phyloP scores from a whole-genome alignment of 2,797 vertebrate species.

The Huso huso region DNA sequence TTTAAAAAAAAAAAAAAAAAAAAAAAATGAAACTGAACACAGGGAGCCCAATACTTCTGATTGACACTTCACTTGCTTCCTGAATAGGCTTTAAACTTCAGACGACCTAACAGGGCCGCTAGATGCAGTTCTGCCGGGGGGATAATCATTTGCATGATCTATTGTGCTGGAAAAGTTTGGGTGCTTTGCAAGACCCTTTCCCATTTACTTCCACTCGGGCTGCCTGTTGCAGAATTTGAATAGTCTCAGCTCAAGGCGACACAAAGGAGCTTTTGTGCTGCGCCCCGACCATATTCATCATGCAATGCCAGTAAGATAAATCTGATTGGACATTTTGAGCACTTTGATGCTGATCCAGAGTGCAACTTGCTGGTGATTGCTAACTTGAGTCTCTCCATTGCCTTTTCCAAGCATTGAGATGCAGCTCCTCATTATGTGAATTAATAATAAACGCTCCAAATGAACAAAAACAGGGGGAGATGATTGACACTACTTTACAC shows the following conservation, averaged over 20 bases:
- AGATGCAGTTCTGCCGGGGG: slow-evolving; percentile 41
- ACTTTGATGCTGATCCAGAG: slow-evolving; percentile 78
- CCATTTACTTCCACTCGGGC: slow-evolving; percentile 80
- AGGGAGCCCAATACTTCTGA: slow-evolving; percentile 52
- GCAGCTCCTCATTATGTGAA: slow-evolving; percentile 65
- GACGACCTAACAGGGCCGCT: slow-evolving; percentile 50
- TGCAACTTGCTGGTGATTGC: slow-evolving; percentile 66
- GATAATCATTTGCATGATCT: slow-evolving; percentile 68
- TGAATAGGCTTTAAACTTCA: slow-evolving; percentile 64
- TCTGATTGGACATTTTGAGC: slow-evolving; percentile 80
- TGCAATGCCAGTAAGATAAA: slow-evolving; percentile 82
- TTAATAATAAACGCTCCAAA: slow-evolving; percentile 73
- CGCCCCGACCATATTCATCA: slow-evolving; percentile 75
- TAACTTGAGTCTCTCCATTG: slow-evolving; percentile 63
- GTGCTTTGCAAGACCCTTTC: slow-evolving; percentile 68
- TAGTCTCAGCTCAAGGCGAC: slow-evolving; percentile 65
- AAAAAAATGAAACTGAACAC: slow-evolving; percentile 36
- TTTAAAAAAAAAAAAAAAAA: slow-evolving; percentile 20
- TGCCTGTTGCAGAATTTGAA: slow-evolving; percentile 73
- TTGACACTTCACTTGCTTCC: slow-evolving; percentile 52
- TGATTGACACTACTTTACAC: slow-evolving; percentile 76
- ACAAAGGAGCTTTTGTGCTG: slow-evolving; percentile 74
- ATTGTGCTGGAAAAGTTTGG: slow-evolving; percentile 76
- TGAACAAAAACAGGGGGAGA: slow-evolving; percentile 55
- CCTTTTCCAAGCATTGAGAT: slow-evolving; percentile 60